A percentile compares a stretch with the other conserved stretches of the same genome.
Conservation (phyloP, 1,140 invertebrate species). For the Lordiphosa collinella region DNA sequence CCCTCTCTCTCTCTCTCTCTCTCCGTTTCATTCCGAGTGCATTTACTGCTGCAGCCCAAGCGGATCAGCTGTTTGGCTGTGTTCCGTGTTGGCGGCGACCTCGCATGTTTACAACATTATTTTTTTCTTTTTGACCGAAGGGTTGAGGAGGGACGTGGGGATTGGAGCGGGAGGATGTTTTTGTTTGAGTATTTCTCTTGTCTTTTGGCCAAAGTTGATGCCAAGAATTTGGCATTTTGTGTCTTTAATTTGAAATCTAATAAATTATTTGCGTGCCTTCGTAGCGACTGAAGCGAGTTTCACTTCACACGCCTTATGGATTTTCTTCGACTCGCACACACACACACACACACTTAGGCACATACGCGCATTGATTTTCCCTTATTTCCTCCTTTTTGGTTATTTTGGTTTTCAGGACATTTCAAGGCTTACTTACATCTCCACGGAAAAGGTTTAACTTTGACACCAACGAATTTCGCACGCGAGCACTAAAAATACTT, state of each 20-base stretch:
- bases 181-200: conserved; percentile 11
- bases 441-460: conserved; percentile 49
- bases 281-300: conserved; percentile 49
- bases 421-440: conserved; percentile 66
- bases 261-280: conserved; percentile 44
- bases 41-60: conserved; percentile 17
- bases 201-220: conserved; percentile 12
- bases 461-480: conserved; percentile 50
- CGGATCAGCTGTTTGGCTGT: conserved; percentile 54
- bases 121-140: too few relatives aligned
- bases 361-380: conserved; percentile 70
- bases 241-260: conserved; percentile 52
- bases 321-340: conserved; percentile 38
- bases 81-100: conserved; percentile 35
- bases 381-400: conserved; percentile 29
- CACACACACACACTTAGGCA: conserved; percentile 30
- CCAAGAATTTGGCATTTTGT: conserved; percentile 23
- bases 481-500: conserved; percentile 68
- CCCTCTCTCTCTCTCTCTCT: conserved; percentile 6
- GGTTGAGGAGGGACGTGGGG: too few relatives aligned
- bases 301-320: conserved; percentile 57
- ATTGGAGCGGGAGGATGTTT: background rate
- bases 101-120: conserved; percentile 66
- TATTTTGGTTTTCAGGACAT: conserved; percentile 32
- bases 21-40: conserved; percentile 1